A percentile compares a stretch with the other conserved stretches of the same genome.
Conservation (phyloP, 2,797 vertebrate genomes). For the Poecilia velifera region DNA sequence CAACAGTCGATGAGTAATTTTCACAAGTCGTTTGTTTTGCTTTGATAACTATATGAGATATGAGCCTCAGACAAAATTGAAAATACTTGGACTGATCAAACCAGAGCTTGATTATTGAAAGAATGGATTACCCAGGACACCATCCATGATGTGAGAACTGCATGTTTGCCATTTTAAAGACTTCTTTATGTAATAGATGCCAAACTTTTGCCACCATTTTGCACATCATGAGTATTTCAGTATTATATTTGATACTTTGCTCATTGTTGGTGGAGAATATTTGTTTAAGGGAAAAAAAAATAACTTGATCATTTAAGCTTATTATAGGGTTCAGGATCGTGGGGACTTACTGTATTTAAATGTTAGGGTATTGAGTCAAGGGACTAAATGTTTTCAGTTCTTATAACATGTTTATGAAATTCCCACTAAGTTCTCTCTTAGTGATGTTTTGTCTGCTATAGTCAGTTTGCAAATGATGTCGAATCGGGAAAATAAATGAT, state of each 20-base stretch:
- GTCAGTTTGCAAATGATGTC: constrained; percentile 38
- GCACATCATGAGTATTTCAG: not conserved
- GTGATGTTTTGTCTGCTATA: constrained; percentile 23
- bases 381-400: not conserved
- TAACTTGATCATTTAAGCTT: not conserved
- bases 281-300: not conserved
- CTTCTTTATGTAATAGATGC: not conserved
- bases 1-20: not conserved
- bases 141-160: not conserved
- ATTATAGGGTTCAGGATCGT: not conserved
- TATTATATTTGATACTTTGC: not conserved
- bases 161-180: not conserved
- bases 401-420: not conserved
- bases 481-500: constrained; percentile 35
- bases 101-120: not conserved
- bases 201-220: not conserved
- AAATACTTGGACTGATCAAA: not conserved
- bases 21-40: not conserved
- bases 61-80: not conserved
- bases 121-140: not conserved
- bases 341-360: not conserved
- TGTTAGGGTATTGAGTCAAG: not conserved
- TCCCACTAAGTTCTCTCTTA: constrained; percentile 8
- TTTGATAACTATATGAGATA: not conserved
- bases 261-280: not conserved